A percentile compares a stretch with the other conserved stretches of the same genome.
These are phyloP conservation scores for Phasianus colchicus DNA, from an alignment of 2,113 vertebrate genomes.

Conservation along the genomic window DNA sequence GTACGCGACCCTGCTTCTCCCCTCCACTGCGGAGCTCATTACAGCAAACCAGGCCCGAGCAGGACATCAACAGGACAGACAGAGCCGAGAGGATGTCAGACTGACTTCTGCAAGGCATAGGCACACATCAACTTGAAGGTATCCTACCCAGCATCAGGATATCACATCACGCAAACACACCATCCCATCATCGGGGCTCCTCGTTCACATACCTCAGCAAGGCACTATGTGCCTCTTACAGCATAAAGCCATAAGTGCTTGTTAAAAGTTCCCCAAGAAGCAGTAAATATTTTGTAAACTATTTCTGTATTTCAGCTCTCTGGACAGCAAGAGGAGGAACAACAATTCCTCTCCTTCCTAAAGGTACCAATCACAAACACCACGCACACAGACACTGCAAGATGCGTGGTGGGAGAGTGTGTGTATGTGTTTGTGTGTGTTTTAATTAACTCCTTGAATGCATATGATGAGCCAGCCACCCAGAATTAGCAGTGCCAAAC, in stretches of 20 bases:
- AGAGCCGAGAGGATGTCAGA: background rate
- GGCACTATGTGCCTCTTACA: conserved; percentile 25
- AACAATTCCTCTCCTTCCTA: conserved; percentile 47
- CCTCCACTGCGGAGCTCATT: background rate
- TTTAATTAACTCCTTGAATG: conserved; percentile 75
- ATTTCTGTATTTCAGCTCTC: conserved; percentile 55
- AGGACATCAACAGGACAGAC: background rate
- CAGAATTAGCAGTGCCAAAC: conserved; percentile 73
- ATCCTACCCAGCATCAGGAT: background rate
- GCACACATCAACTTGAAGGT: background rate
- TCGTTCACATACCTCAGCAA: conserved; percentile 34
- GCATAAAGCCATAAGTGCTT: conserved; percentile 33
- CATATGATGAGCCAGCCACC: conserved; percentile 60
- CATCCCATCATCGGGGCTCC: conserved; percentile 38
- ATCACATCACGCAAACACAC: background rate
- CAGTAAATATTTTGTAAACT: conserved; percentile 69
- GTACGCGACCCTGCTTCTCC: background rate
- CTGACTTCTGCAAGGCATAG: background rate
- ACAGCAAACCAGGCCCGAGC: background rate
- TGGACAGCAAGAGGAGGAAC: conserved; percentile 45
- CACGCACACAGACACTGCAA: conserved; percentile 46
- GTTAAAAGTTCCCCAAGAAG: conserved; percentile 66
- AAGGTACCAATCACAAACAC: conserved; percentile 62
- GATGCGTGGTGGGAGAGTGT: conserved; percentile 53
- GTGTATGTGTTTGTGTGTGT: conserved; percentile 65